Conservation (phyloP, 2,113 vertebrate genomes). For the Smithornis capensis region DNA sequence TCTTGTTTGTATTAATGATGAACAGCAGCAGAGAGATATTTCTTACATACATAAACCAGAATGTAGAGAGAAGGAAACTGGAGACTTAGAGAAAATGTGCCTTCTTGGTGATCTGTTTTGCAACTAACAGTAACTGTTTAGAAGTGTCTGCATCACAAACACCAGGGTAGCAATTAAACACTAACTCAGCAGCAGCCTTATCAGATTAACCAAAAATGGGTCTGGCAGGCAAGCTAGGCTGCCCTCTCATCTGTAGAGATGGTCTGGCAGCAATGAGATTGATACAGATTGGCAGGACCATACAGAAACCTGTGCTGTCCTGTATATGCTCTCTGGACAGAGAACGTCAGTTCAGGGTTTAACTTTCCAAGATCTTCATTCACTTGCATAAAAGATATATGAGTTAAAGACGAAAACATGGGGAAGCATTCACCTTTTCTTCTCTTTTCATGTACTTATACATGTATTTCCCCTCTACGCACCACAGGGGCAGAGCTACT, state of each 20-base stretch:
- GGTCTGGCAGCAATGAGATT: not conserved
- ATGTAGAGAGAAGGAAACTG: not conserved
- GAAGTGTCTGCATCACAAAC: not conserved
- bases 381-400: not conserved
- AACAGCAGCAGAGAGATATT: not conserved
- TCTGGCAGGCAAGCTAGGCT: not conserved
- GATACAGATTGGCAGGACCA: not conserved
- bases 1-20: not conserved
- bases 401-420: not conserved
- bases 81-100: not conserved
- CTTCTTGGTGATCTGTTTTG: not conserved
- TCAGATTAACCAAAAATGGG: not conserved
- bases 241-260: not conserved
- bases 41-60: not conserved
- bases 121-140: not conserved
- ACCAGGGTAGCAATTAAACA: not conserved
- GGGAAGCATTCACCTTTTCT: not conserved
- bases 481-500: not conserved
- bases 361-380: not conserved
- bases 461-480: not conserved
- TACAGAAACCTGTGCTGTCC: not conserved
- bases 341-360: not conserved
- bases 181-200: not conserved
- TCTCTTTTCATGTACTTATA: not conserved
- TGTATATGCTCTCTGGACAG: not conserved